Evolutionary conservation across 2,888 invertebrate genomes (phyloP), one percentile per base, ranked within the genome.

Genomic region (Ctena decussata): DNA sequence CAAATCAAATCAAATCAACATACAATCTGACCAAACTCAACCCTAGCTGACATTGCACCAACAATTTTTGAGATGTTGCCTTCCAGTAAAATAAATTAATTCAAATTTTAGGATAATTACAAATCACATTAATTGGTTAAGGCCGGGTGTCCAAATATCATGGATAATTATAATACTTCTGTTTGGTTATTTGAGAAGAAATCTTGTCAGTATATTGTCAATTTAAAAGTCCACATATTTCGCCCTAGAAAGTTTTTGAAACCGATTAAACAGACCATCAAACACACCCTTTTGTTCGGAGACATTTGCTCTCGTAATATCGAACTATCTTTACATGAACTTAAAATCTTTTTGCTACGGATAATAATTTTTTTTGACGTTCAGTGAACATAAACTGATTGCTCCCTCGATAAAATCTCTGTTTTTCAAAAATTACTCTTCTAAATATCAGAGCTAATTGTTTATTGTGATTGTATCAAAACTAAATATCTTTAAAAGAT

Each of bases 321-420:
- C 30, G 30, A 60, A 60, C 60, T 60, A 60, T 60, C 27, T 60
- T 60, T 60, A 27, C 27, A 5, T 21, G 32, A 60, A 30, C 18
- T 30, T 60, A 2, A 65, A 32, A 65, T 18, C 30, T 65, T 5
- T 65, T 65, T 11, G 65, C 18, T 35, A 65, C 30, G 65, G 65
- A 65, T 65, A 35, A 65, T 65, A 30, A 35, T 32, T 65, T 30
- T 65, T 65, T 65, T 65, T 21, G n/a, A 65, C 24, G 30, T 30
- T 65, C 65, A 65, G 27, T 35, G 65, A 65, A 65, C 65, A 65
- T 35, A 3, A 21, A 65, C 65, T 65, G 65, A 65, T 65, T 65
- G 65, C 65, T 30, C 65, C 8, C 12, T 11, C 11, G 65, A 65
- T 65, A 65, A 65, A 35, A 30, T 6, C 5, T 27, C 21, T 8